These are phyloP conservation scores for Liposcelis brunnea DNA, from an alignment of 2,888 invertebrate species.

Conservation along the genomic window DNA sequence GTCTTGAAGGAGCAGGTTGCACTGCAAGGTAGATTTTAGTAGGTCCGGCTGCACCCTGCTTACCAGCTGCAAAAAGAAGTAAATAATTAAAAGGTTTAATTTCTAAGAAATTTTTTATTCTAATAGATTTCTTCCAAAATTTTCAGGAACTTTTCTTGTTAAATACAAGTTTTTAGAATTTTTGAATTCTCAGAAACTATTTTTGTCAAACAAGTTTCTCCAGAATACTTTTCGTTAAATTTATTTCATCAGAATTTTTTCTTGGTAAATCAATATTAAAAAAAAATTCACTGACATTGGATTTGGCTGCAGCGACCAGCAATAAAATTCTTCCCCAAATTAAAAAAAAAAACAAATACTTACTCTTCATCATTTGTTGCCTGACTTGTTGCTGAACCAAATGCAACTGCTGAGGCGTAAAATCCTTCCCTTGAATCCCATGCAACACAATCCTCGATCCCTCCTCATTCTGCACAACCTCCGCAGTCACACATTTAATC, in stretches of 20 bases:
- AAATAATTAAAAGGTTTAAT: slow-evolving; percentile 10
- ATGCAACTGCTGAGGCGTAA: slow-evolving; percentile 63
- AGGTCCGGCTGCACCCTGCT: slow-evolving; percentile 68
- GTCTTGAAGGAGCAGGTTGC: slow-evolving; percentile 39
- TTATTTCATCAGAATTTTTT: too few species aligned
- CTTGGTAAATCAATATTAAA: too few species aligned
- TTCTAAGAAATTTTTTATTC: slow-evolving; percentile 4
- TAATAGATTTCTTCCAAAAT: too few species aligned
- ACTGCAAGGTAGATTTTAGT: slow-evolving; percentile 75
- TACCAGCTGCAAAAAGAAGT: slow-evolving; percentile 56
- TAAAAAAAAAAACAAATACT: slow-evolving; percentile 13
- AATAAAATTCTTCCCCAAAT: too few species aligned
- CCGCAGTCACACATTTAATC: slow-evolving; percentile 73
- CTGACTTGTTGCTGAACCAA: slow-evolving; percentile 79
- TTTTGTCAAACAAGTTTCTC: too few species aligned
- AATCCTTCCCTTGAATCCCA: slow-evolving; percentile 65
- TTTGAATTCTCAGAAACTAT: too few species aligned
- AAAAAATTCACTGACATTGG: too few species aligned
- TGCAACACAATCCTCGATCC: slow-evolving; percentile 75
- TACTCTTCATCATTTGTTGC: slow-evolving; percentile 72
- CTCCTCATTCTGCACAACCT: slow-evolving; percentile 64
- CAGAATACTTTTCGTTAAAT: too few species aligned
- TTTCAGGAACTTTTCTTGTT: too few species aligned
- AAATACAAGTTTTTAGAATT: too few species aligned
- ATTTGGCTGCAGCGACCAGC: too few species aligned